Evolutionary conservation across 2,888 invertebrate genomes (phyloP), one percentile per base, ranked within the genome.

Genomic region (Diabrotica balteata): DNA sequence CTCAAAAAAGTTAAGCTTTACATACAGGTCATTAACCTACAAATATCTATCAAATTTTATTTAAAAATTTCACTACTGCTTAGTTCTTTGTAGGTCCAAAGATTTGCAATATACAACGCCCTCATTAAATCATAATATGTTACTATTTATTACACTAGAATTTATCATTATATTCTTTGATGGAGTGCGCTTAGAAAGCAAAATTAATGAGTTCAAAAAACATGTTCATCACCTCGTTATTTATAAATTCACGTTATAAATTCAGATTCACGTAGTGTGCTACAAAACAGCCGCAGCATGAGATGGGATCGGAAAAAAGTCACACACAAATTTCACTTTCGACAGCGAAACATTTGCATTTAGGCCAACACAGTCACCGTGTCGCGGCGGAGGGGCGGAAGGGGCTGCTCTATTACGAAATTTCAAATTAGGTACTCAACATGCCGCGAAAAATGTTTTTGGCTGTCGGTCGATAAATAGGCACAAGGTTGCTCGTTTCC

Each of bases 261-360:
- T 47, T 47, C 47, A 9, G 47, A 47, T 47, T 47, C 47, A 47
- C 47, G 10, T 9, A 47, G 47, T 10, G 47, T 9, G 10, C 47
- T 10, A 47, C 10, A 47, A 47, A 47, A 9, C 22, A 59, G 8
- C 32, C 22, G 42, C 47, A 47, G 54, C 9, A 54, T 32, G 32
- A 7, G 50, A 59, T 10, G 47, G 47, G 58, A 59, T 59, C 22
- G 6, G 8, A 46, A 59, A 47, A 47, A 59, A 22, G 9, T 32
- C 7, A 54, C 54, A 32, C 32, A 32, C 54, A 7, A 54, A 54
- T 54, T 54, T 54, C 54, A 54, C 54, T 54, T 54, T 17, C 42
- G 54, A 54, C 54, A 54, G 32, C 32, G 32, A 11, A 32, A 32
- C 32, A 54, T 54, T 54, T 54, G 54, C 54, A 54, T 54, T 54